Evolutionary conservation across 2,113 vertebrate genomes (phyloP).

Genomic region (Gymnobelideus leadbeateri): DNA sequence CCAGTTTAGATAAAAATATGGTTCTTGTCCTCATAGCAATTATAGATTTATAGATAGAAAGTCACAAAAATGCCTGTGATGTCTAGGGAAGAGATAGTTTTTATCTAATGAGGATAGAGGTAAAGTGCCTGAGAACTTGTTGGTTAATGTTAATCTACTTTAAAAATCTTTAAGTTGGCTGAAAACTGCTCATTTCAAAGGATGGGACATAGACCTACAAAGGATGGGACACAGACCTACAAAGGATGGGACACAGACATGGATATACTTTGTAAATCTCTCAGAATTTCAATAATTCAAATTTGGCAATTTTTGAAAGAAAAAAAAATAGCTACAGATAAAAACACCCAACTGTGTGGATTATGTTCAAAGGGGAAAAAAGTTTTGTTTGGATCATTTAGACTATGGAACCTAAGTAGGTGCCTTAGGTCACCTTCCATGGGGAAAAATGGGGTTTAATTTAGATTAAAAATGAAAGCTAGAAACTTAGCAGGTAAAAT

Average conservation of each 20-base stretch:
- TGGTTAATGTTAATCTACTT: not conserved
- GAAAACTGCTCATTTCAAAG: not conserved
- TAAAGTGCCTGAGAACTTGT: not conserved
- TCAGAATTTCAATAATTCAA: not conserved
- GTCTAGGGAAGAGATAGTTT: not conserved
- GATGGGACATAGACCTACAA: not conserved
- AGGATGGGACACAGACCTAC: not conserved
- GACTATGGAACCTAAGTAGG: not conserved
- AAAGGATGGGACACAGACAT: not conserved
- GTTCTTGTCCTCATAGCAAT: not conserved
- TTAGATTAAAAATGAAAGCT: not conserved
- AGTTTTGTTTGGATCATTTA: not conserved
- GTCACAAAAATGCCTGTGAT: not conserved
- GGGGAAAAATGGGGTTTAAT: not conserved
- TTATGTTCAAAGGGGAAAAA: not conserved
- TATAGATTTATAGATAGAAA: not conserved
- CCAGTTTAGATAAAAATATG: not conserved
- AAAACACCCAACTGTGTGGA: not conserved
- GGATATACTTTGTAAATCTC: not conserved
- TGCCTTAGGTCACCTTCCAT: not conserved
- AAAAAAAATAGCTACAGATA: not conserved
- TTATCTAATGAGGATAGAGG: not conserved
- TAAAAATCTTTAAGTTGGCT: not conserved
- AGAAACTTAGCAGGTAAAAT: not conserved
- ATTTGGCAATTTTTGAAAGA: not conserved